These are phyloP conservation scores for Archilochus colubris DNA, from an alignment of 2,113 vertebrate genomes.

Conservation along the genomic window DNA sequence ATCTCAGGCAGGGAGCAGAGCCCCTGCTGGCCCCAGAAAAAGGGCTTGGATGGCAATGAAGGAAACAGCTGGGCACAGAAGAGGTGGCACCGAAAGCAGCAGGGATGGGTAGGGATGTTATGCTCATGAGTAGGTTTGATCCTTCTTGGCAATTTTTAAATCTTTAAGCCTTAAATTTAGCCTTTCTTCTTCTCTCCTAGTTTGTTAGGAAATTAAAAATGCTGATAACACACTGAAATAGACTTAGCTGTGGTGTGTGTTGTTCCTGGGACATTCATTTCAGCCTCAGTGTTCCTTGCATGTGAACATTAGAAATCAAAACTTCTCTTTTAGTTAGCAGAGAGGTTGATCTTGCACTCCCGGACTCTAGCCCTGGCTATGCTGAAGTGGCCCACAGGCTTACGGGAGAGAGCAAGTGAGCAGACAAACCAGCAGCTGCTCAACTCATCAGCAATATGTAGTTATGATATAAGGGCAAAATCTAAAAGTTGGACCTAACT, in stretches of 20 bases:
- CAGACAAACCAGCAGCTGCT: background rate
- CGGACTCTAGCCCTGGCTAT: background rate
- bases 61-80: background rate
- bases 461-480: background rate
- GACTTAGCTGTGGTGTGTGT: background rate
- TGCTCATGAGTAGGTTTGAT: background rate
- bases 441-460: background rate
- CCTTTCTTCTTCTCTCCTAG: background rate
- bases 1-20: fast-evolving
- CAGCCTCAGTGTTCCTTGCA: background rate
- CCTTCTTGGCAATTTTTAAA: background rate
- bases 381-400: background rate
- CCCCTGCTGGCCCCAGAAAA: background rate
- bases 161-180: background rate
- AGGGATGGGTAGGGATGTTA: fast-evolving
- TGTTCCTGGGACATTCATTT: background rate
- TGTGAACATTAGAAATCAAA: background rate
- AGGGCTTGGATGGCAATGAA: background rate
- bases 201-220: background rate
- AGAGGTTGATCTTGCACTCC: background rate
- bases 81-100: background rate
- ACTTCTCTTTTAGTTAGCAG: background rate
- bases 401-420: background rate
- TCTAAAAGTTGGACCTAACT: background rate
- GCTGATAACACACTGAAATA: background rate